phyloP scores from a whole-genome alignment of 2,797 vertebrate species.

The Pogoniulus pusillus region DNA sequence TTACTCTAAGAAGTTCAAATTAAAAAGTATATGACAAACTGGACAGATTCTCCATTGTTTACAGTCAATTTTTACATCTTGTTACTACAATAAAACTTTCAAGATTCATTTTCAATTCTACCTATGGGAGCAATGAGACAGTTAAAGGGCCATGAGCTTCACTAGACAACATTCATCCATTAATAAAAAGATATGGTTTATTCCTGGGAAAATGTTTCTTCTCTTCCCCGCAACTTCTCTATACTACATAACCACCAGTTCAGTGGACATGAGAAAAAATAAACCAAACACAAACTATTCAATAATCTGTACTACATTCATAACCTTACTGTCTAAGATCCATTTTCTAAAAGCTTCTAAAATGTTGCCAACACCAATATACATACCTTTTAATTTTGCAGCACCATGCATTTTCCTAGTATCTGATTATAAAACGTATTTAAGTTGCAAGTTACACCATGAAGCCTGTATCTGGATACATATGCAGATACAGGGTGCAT shows the following conservation, averaged over 20 bases:
- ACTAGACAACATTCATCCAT: neutral
- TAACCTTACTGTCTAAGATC: neutral
- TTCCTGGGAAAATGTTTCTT: neutral
- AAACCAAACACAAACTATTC: neutral
- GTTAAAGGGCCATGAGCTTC: neutral
- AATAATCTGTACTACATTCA: neutral
- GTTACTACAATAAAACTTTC: neutral
- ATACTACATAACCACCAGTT: neutral
- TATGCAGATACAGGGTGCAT: too few species aligned
- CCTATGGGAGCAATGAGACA: neutral
- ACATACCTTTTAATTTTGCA: neutral
- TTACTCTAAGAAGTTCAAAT: neutral
- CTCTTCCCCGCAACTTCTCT: neutral
- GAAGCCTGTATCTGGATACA: neutral
- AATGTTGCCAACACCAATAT: neutral
- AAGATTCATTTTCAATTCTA: neutral
- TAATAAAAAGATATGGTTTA: neutral
- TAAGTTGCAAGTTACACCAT: neutral
- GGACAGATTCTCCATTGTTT: neutral
- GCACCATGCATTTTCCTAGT: neutral
- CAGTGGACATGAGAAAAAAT: neutral
- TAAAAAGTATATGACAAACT: neutral
- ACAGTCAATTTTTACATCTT: neutral
- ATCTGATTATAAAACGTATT: neutral
- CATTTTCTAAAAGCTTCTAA: neutral